These are phyloP conservation scores for Drosophila rhopaloa DNA, from an alignment of 1,140 invertebrate species.

Conservation along the genomic window DNA sequence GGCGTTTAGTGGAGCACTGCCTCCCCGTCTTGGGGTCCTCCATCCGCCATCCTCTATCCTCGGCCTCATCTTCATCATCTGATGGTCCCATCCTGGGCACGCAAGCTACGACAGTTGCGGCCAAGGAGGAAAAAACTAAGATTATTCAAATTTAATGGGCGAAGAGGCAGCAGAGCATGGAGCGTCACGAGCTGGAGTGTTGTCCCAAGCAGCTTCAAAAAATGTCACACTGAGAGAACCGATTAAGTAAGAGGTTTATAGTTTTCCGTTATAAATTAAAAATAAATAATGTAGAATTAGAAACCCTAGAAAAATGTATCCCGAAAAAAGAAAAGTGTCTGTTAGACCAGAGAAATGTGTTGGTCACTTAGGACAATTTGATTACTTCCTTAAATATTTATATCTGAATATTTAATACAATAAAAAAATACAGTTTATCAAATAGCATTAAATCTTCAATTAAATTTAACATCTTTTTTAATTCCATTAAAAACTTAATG, in stretches of 20 bases:
- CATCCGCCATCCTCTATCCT: conserved; percentile 12
- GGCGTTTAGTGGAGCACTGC: conserved; percentile 58
- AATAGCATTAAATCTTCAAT: no score
- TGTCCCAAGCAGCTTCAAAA: conserved; percentile 41
- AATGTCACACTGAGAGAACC: conserved; percentile 39
- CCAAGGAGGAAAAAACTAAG: conserved; percentile 53
- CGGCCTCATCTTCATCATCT: conserved; percentile 40
- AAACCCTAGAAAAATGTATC: no score
- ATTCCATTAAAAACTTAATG: no score
- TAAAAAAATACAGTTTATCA: no score
- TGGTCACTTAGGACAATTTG: no score
- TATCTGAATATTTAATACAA: no score
- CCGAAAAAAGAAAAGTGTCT: no score
- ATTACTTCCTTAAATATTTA: no score
- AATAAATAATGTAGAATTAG: background rate
- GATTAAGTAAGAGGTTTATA: background rate
- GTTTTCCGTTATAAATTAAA: background rate
- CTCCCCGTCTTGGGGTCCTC: conserved; percentile 3
- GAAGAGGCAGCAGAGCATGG: conserved; percentile 59
- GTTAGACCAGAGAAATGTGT: no score
- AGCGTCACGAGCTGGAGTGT: conserved; percentile 59
- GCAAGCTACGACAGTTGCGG: conserved; percentile 59
- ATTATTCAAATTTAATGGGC: conserved; percentile 83
- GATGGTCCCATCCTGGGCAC: conserved; percentile 42
- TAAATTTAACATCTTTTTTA: no score